Percentiles rank a stretch among this genome's conserved stretches.
Conservation (phyloP, 2,888 invertebrate species). For the Crematogaster levior region DNA sequence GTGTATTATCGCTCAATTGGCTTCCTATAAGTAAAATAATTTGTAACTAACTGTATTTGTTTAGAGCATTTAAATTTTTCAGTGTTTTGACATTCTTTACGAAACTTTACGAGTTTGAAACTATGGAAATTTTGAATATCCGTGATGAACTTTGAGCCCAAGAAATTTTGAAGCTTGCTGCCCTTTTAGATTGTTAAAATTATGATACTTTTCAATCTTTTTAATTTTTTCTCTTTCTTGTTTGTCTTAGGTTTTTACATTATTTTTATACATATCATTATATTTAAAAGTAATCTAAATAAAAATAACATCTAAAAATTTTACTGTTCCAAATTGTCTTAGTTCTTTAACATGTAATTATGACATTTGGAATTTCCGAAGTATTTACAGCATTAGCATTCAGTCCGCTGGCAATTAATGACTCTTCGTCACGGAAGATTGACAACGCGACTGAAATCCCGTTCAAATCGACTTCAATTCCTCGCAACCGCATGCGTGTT, state of each 20-base stretch:
- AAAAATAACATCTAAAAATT: background rate
- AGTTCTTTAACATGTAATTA: background rate
- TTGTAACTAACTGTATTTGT: background rate
- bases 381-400: conserved; percentile 12
- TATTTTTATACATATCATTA: background rate
- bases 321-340: background rate
- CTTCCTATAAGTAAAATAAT: conserved; percentile 80
- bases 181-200: background rate
- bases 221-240: background rate
- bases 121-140: background rate
- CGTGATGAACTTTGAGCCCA: background rate
- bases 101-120: background rate
- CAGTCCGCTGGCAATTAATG: conserved; percentile 3
- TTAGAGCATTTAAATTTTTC: background rate
- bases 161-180: no score
- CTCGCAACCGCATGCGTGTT: background rate
- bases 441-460: conserved; percentile 46
- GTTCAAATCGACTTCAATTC: conserved; percentile 36
- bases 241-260: background rate
- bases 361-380: background rate
- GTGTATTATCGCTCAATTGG: conserved; percentile 88
- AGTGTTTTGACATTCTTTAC: background rate
- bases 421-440: conserved; percentile 36
- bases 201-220: background rate
- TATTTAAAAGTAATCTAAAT: background rate